Base-by-base conservation (phyloP, 2,797 vertebrate genomes). In the Paratrypauchen microcephalus region DNA sequence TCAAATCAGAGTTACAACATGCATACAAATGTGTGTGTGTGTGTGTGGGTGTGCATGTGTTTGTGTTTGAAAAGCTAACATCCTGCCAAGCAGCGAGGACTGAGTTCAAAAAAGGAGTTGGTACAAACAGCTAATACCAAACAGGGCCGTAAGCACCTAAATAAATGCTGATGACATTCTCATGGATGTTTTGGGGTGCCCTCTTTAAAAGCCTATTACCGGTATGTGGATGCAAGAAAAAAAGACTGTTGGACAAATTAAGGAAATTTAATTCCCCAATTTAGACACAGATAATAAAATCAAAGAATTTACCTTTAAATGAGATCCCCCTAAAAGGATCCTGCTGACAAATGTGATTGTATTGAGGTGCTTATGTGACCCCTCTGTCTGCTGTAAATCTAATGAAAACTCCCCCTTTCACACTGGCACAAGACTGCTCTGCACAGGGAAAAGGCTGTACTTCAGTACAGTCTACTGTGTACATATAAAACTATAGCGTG, bases 241-340 rank as follows among this genome's bases (percentile, higher is more conserved):
- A 89, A 93, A 96, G 95, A 95, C 95, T 95, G 95, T 95, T 95
- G 89, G 71, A 95, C 94, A 95, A 95, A 96, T 98, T 97, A 97
- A 95, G 94, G 92, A 96, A 98, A 99, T 97, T 94, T 94, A 96
- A 99, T 96, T 95, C 95, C 93, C 89, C 95, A 94, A 94, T 95
- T 95, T 96, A 95, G 93, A 94, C 86, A 95, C 86, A 90, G 91
- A 73, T 97, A 98, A 99, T 97, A 95, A 94, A 96, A 97, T 99
- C 95, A 96, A 93, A 94, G 95, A 96, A 95, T 96, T 95, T 92
- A 62, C 85, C 93, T 78, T 93, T 97, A 98, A 98, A 98, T 97
- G 96, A 98, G 97, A 97, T 97, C 95, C 94, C 95, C 95, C 96
- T 97, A 97, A 97, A 97, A 95, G 96, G 96, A 96, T 97, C 95